phyloP scores from a whole-genome alignment of 2,113 vertebrate genomes.

The Nansenia antarctica region DNA sequence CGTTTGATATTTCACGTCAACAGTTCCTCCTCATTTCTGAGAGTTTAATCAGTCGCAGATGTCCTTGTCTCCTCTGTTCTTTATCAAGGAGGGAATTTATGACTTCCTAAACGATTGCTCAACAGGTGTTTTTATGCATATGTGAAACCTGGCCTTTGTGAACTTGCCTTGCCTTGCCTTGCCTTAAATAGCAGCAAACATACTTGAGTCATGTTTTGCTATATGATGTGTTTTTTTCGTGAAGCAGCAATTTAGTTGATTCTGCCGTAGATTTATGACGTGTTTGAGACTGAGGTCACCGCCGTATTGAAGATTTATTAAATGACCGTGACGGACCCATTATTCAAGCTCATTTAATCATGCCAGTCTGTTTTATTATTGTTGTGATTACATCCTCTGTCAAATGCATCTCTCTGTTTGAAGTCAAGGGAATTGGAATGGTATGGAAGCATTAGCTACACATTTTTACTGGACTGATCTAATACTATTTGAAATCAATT shows the following conservation, averaged over 20 bases:
- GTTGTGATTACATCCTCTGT: constrained; percentile 58
- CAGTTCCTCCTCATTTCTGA: constrained; percentile 64
- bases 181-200: constrained; percentile 58
- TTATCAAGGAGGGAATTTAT: constrained; percentile 63
- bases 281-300: constrained; percentile 70
- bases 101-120: constrained; percentile 72
- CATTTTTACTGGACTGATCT: constrained; percentile 1
- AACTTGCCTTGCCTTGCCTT: too few relatives aligned
- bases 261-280: constrained; percentile 77
- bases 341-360: constrained; percentile 70
- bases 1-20: constrained; percentile 57
- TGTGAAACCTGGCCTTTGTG: constrained; percentile 60
- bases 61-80: constrained; percentile 57
- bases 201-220: constrained; percentile 54
- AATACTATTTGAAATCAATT: not conserved
- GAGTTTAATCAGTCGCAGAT: constrained; percentile 69
- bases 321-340: constrained; percentile 64
- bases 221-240: constrained; percentile 56
- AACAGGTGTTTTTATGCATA: constrained; percentile 58
- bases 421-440: constrained; percentile 26
- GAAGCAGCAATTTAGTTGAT: constrained; percentile 68
- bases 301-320: constrained; percentile 75
- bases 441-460: constrained; percentile 9
- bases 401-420: constrained; percentile 52
- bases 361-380: constrained; percentile 58